Percentiles rank a stretch among this genome's conserved stretches.
phyloP scores from a whole-genome alignment of 1,140 invertebrate species.

The Drosophila sproati region DNA sequence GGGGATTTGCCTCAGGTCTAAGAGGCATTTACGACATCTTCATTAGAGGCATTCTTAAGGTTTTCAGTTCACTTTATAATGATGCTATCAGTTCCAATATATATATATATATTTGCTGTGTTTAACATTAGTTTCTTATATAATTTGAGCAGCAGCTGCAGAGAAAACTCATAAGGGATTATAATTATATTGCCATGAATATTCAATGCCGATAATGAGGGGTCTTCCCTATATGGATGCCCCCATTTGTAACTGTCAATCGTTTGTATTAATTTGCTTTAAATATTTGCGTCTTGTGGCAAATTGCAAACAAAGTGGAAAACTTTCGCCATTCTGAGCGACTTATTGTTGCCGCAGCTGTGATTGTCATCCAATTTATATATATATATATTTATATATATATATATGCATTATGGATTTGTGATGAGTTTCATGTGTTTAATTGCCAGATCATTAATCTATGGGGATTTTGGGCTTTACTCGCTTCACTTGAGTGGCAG shows the following conservation, averaged over 20 bases:
- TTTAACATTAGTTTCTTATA: not conserved
- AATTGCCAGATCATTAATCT: slow-evolving; percentile 74
- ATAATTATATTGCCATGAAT: slow-evolving; percentile 26
- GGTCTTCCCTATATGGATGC: slow-evolving; percentile 7
- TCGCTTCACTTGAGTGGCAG: slow-evolving; percentile 63
- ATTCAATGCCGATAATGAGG: slow-evolving; percentile 1
- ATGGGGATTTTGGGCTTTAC: not conserved
- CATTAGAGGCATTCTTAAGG: too few relatives aligned
- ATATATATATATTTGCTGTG: too few relatives aligned
- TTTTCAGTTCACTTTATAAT: too few relatives aligned
- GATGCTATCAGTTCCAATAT: too few relatives aligned
- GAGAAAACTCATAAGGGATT: slow-evolving; percentile 7
- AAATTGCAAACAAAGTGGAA: slow-evolving; percentile 11
- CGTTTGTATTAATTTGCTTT: slow-evolving; percentile 13
- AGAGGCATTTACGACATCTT: not conserved
- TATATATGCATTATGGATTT: slow-evolving; percentile 54
- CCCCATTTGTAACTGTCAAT: slow-evolving; percentile 32
- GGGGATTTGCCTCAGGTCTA: not conserved
- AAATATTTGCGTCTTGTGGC: slow-evolving; percentile 2
- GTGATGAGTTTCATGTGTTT: slow-evolving; percentile 54
- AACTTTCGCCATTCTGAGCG: slow-evolving; percentile 25
- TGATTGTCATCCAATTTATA: not conserved
- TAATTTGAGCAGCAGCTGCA: not conserved
- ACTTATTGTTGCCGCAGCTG: not conserved
- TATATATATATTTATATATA: not conserved